Percentiles rank a stretch among this genome's conserved stretches.
These are phyloP conservation scores for Casuarius casuarius DNA, from an alignment of 2,113 vertebrate species.

Conservation along the genomic window DNA sequence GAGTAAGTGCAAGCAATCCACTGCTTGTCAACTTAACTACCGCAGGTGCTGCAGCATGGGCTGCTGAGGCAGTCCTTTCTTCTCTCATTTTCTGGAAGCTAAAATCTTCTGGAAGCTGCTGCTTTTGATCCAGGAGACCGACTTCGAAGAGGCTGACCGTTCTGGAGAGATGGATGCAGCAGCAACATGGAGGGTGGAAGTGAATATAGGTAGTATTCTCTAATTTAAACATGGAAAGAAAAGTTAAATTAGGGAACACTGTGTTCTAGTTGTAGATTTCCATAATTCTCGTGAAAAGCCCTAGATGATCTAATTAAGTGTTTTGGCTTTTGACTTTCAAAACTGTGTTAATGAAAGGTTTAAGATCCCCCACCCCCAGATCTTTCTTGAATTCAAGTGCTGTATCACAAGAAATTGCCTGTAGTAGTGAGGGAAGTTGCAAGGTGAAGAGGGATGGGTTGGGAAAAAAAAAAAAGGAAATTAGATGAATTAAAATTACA, in stretches of 20 bases:
- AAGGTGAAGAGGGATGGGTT: not conserved
- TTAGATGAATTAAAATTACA: not conserved
- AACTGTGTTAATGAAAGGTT: not conserved
- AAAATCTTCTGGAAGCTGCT: not conserved
- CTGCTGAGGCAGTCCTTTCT: not conserved
- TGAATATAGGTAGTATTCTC: not conserved
- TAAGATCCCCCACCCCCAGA: not conserved
- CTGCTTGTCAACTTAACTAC: not conserved
- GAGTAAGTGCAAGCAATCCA: not conserved
- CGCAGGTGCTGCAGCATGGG: not conserved
- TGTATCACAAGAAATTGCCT: not conserved
- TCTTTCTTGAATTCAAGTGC: not conserved
- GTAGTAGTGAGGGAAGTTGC: not conserved
- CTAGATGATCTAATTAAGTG: not conserved
- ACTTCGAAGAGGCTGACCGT: not conserved
- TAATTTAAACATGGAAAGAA: not conserved
- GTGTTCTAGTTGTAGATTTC: too few species aligned
- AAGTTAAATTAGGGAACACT: not conserved
- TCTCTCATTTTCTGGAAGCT: not conserved
- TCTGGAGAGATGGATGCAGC: not conserved
- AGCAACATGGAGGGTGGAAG: not conserved
- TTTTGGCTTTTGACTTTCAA: not conserved
- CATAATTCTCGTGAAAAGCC: not conserved
- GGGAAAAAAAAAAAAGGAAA: not conserved
- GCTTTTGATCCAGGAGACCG: not conserved